A percentile compares a stretch with the other conserved stretches of the same genome.
phyloP scores from a whole-genome alignment of 1,140 invertebrate genomes.

The Conopomorpha cramerella region DNA sequence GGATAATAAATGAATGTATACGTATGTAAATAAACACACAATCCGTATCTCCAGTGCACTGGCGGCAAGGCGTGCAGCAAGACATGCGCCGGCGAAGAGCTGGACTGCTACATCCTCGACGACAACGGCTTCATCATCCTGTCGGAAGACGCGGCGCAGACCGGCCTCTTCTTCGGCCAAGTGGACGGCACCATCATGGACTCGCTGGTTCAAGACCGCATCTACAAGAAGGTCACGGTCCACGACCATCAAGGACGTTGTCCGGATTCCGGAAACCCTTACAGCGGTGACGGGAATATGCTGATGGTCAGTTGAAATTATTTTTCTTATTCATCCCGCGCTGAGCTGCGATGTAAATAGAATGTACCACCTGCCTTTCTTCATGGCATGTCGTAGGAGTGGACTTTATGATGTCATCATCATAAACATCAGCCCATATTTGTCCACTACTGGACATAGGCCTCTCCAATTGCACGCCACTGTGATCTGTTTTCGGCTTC shows the following conservation, averaged over 20 bases:
- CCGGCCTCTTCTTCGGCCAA: conserved; percentile 89
- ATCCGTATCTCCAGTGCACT: conserved; percentile 67
- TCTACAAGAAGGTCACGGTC: conserved; percentile 84
- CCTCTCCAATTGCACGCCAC: no score
- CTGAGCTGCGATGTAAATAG: no score
- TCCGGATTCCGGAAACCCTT: conserved; percentile 73
- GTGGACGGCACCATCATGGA: conserved; percentile 96
- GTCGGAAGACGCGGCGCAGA: conserved; percentile 81
- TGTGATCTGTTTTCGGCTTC: no score
- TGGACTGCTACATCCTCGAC: conserved; percentile 91
- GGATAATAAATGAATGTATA: no score
- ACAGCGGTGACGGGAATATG: conserved; percentile 64
- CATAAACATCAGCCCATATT: no score
- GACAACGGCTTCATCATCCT: conserved; percentile 94
- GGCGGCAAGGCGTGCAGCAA: conserved; percentile 73
- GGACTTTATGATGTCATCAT: no score
- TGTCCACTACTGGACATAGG: no score
- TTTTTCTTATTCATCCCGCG: no score
- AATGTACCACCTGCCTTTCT: no score
- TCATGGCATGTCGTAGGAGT: no score
- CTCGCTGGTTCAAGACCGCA: conserved; percentile 85
- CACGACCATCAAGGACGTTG: conserved; percentile 90
- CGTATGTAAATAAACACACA: conserved; percentile 1
- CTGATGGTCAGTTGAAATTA: conserved; percentile 44
- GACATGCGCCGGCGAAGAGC: conserved; percentile 81